phyloP scores from a whole-genome alignment of 1,140 invertebrate genomes.

The Drosophila mayri region DNA sequence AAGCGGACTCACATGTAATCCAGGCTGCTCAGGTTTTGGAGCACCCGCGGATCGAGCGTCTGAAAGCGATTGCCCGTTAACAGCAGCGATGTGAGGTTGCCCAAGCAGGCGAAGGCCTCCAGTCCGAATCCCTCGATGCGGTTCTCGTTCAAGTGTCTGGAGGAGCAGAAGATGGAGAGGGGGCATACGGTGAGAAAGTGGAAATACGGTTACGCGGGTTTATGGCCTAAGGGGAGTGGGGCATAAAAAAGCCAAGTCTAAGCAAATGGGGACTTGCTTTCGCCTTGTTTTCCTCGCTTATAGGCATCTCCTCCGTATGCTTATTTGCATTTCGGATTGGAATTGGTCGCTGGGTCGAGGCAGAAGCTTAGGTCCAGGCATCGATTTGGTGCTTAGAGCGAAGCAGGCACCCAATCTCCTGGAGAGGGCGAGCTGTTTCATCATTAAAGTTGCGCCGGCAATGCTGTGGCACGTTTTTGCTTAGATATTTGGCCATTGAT shows the following conservation, averaged over 20 bases:
- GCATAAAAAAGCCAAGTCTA: slow-evolving; percentile 44
- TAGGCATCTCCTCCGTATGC: slow-evolving; percentile 7
- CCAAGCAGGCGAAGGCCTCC: slow-evolving; percentile 75
- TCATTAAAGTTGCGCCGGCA: slow-evolving; percentile 64
- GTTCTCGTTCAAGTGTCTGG: slow-evolving; percentile 75
- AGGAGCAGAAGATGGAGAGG: too few species aligned
- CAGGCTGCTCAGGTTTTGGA: slow-evolving; percentile 84
- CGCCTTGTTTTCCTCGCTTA: slow-evolving; percentile 1
- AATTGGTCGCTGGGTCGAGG: neutral
- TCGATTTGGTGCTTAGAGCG: slow-evolving; percentile 23
- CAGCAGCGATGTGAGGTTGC: slow-evolving; percentile 73
- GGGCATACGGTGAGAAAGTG: neutral
- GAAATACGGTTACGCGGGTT: slow-evolving; percentile 35
- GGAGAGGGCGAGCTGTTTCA: slow-evolving; percentile 40
- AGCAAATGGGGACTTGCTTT: slow-evolving; percentile 16
- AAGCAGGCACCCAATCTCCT: neutral
- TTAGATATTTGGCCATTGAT: slow-evolving; percentile 25
- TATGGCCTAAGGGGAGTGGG: slow-evolving; percentile 8
- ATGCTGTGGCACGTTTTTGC: slow-evolving; percentile 53
- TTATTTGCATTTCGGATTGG: slow-evolving; percentile 57
- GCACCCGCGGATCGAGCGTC: slow-evolving; percentile 83
- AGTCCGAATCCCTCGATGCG: slow-evolving; percentile 83
- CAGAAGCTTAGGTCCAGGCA: slow-evolving; percentile 28
- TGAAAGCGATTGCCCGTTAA: slow-evolving; percentile 84
- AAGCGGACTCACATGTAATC: slow-evolving; percentile 85